Base-by-base conservation (phyloP, 1,140 invertebrate genomes). In the Cyphomyrmex costatus region DNA sequence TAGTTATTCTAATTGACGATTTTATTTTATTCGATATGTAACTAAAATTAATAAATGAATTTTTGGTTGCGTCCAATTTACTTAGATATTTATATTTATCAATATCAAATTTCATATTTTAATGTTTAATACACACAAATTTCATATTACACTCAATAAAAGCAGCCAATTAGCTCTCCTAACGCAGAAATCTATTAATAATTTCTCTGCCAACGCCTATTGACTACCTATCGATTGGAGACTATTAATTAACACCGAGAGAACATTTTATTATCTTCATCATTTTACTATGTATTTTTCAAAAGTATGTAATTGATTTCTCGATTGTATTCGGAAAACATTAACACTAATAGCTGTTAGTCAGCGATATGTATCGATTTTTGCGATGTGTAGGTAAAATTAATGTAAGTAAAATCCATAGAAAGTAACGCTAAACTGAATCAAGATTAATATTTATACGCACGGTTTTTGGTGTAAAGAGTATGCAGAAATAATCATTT, bases 101-200 rank as follows among this genome's bases (percentile, higher is more conserved):
- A 42, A 46, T 71, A 33, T 58, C 12, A 58, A 82, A 71, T 82
- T 27, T 46, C 8, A 16, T 14, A n/a, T 42, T 14, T 46, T 3
- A 42, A 21, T 21, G 24, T 73, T 82, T 30, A 36, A 33, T 53
- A 1, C 5, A 27, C 30, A 14, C 24, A 66, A 68, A 56, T 10
- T 36, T 14, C 0, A 82, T 82, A 82, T 71, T 71, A n/a, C 8
- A 16, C 56, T 7, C 2, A 1, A 73, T 60, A 73, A 42, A n/a
- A 71, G 24, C 5, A 46, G 3, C 16, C 33, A 58, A 70, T 82
- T n/a, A 53, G 19, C 7, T 82, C 0, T 16, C n/a, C n/a, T 51
- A 53, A 42, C 27, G 33, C 27, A 33, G 16, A 33, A 33, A 7
- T 3, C 19, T 33, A n/a, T 65, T 36, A 33, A 65, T 27, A 33